Conservation (phyloP, 92 coral and sea anemone species). For the Paramuricea clavata region DNA sequence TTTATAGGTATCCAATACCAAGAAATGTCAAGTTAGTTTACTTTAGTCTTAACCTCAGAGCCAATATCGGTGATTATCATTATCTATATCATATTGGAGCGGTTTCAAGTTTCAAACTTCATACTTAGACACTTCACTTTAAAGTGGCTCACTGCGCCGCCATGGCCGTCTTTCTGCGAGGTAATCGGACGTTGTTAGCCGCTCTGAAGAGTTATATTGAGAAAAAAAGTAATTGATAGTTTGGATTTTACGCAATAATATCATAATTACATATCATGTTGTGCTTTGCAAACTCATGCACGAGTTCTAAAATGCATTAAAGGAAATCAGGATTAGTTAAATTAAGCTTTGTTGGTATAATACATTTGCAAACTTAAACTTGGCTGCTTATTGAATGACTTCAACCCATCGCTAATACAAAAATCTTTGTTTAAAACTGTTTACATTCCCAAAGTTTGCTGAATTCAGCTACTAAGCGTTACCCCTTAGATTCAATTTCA, state of each 20-base stretch:
- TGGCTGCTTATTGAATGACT: too few relatives aligned
- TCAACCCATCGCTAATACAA: too few relatives aligned
- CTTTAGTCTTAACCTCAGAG: not conserved
- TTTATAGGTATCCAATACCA: not conserved
- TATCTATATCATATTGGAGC: not conserved
- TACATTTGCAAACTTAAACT: too few relatives aligned
- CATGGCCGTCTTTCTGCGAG: not conserved
- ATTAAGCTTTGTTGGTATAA: too few relatives aligned
- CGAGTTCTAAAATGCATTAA: too few relatives aligned
- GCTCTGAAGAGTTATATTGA: not conserved
- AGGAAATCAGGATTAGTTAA: too few relatives aligned
- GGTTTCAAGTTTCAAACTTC: not conserved
- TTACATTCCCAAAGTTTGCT: too few relatives aligned
- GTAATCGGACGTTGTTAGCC: not conserved
- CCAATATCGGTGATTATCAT: not conserved
- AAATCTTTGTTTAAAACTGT: too few relatives aligned
- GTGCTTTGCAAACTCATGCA: not conserved
- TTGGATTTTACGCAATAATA: not conserved
- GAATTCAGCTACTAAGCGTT: too few relatives aligned
- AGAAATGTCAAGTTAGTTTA: not conserved
- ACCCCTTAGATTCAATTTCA: too few relatives aligned
- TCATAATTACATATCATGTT: not conserved
- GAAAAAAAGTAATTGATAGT: not conserved
- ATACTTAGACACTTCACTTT: not conserved
- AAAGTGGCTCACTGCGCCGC: not conserved